Evolutionary conservation across 1,140 invertebrate species (phyloP), one percentile per base, ranked within the genome.

Genomic region (Sycophila sp.): DNA sequence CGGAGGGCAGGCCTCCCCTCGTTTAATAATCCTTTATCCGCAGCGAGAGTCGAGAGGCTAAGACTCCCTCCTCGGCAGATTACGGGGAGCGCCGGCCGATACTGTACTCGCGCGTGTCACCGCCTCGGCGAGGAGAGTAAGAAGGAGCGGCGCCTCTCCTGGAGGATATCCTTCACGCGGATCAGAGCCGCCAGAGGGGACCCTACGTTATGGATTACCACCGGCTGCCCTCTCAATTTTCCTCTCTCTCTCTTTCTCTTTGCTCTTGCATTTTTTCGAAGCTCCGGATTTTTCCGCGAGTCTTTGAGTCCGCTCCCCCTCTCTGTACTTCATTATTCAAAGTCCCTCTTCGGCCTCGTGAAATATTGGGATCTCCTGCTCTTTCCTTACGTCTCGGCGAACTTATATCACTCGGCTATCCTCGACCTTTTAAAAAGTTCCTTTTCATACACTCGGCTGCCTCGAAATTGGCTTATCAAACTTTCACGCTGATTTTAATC

Each of bases 1-100:
- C 26, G 69, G 74, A 71, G 72, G 60, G 59, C 70, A 69, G 76
- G n/a, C n/a, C n/a, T n/a, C n/a, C n/a, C n/a, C n/a, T 77, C 80
- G 78, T 76, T 81, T 78, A 80, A 80, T 81, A 80, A 80, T 81
- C 76, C 76, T 80, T 73, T 69, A 77, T 77, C 68, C 67, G 73
- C 66, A 7, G n/a, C 15, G 76, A n/a, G 76, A 77, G 71, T 76
- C 78, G 69, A 74, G 42, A 75, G 56, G 73, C 76, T 80, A 80
- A 80, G 78, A 64, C 78, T 55, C 26, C 28, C 24, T 15, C 30
- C 15, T 1, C 10, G 2, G 6, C 13, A 73, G 75, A 80, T 81
- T 80, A 80, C n/a, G n/a, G n/a, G n/a, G 75, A 64, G 65, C 40
- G 71, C 26, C 58, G 15, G 42, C 13, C 42, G 17, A 5, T 42